Evolutionary conservation across 2,797 vertebrate species (phyloP).

Genomic region (Petrocephalus schoutedeni): DNA sequence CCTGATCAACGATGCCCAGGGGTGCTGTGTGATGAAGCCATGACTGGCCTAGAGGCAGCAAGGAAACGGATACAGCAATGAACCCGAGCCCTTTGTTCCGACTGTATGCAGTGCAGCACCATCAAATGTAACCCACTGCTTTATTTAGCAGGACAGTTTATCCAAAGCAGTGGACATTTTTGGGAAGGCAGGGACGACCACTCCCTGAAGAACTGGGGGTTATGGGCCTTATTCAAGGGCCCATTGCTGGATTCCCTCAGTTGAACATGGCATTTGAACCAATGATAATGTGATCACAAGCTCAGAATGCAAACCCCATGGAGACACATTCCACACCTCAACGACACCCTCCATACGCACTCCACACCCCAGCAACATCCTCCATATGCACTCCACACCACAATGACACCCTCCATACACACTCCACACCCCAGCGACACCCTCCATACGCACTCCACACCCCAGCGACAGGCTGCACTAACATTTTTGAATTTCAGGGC

Average conservation of each 20-base stretch:
- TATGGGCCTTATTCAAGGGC: not conserved
- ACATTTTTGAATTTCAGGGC: not conserved
- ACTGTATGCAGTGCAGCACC: not conserved
- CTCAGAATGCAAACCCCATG: no score
- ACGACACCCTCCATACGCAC: no score
- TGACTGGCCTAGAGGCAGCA: slow-evolving; percentile 80
- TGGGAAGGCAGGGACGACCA: not conserved
- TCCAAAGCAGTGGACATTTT: not conserved
- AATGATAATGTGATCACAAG: no score
- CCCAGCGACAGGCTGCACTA: not conserved
- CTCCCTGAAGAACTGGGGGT: not conserved
- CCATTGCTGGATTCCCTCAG: not conserved
- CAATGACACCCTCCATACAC: no score
- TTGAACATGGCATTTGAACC: not conserved
- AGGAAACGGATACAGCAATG: not conserved
- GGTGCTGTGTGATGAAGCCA: slow-evolving; percentile 95
- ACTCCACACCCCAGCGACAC: no score
- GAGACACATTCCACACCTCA: no score
- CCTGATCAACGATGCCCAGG: slow-evolving; percentile 83
- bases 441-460: not conserved
- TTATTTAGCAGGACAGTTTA: not conserved
- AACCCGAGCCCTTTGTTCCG: not conserved
- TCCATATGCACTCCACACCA: no score
- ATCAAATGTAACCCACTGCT: not conserved
- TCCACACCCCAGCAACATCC: no score